Evolutionary conservation across 2,888 invertebrate genomes (phyloP), one percentile per base, ranked within the genome.

Genomic region (Stictocephala bisonia): DNA sequence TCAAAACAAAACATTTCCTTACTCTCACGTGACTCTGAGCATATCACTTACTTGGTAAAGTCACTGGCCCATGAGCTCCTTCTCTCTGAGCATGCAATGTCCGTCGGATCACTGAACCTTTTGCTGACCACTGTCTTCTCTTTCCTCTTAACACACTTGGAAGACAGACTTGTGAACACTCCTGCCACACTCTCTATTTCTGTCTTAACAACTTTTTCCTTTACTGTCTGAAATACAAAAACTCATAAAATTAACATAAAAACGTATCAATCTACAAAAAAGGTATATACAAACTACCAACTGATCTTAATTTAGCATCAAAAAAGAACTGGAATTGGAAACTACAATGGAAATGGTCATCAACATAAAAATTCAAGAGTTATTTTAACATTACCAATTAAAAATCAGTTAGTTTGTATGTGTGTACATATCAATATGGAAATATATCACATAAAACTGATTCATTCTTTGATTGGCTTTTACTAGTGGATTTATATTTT

Each of bases 251-350:
- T 31, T 18, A 22, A 31, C 1, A 11, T 18, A 13, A 24, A 1
- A 70, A 70, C 56, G 58, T 31, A 35, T 40, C 27, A 41, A 31
- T 31, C 24, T 31, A 15, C 3, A 13, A 26, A 15, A 24, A 27
- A 66, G 27, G 20, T n/a, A 50, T 7, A n/a, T 9, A 50, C 1
- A 26, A 50, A 51, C 29, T 35, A 20, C 18, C 50, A 29, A 29
- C 22, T 22, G 20, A 51, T 2, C 26, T n/a, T 11, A 40, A 2
- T 22, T 22, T 31, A 22, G 7, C 87, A 86, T 53, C 85, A 83
- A 24, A 87, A 35, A 35, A 35, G 35, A 35, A 35, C 11, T 35
- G 9, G 11, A 13, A 35, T 11, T 11, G 11, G 11, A 35, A 35
- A 35, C 35, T n/a, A n/a, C n/a, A n/a, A n/a, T n/a, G n/a, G n/a